These are phyloP conservation scores for Platyura marginata DNA, from an alignment of 1,140 invertebrate species.

Conservation along the genomic window DNA sequence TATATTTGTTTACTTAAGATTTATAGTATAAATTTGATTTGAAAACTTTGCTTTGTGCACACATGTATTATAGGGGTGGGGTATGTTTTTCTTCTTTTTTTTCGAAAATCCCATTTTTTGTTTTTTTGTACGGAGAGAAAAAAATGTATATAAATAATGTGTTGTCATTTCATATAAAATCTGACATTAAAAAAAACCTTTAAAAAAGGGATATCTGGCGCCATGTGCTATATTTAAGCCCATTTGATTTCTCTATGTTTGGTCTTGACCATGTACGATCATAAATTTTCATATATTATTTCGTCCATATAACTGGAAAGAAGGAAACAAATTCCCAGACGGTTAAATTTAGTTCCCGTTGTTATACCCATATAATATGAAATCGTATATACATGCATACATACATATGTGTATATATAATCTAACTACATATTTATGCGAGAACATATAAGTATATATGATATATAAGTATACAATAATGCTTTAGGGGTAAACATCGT, in stretches of 20 bases:
- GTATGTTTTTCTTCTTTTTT: too few relatives aligned
- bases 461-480: not conserved
- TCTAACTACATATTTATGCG: not conserved
- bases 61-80: too few relatives aligned
- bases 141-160: not conserved
- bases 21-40: too few relatives aligned
- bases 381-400: not conserved
- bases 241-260: not conserved
- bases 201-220: not conserved
- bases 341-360: not conserved
- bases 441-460: too few relatives aligned
- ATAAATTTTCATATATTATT: not conserved
- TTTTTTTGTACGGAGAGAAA: too few relatives aligned
- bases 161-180: not conserved
- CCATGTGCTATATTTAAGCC: not conserved
- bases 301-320: not conserved
- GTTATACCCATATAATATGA: not conserved
- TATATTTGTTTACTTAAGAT: too few relatives aligned
- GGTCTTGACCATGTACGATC: not conserved
- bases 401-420: not conserved
- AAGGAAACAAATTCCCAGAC: not conserved
- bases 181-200: not conserved
- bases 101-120: too few relatives aligned
- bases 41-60: too few relatives aligned
- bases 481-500: not conserved